Evolutionary conservation across 1,140 invertebrate genomes (phyloP).

Genomic region (Potamilus streckersoni): DNA sequence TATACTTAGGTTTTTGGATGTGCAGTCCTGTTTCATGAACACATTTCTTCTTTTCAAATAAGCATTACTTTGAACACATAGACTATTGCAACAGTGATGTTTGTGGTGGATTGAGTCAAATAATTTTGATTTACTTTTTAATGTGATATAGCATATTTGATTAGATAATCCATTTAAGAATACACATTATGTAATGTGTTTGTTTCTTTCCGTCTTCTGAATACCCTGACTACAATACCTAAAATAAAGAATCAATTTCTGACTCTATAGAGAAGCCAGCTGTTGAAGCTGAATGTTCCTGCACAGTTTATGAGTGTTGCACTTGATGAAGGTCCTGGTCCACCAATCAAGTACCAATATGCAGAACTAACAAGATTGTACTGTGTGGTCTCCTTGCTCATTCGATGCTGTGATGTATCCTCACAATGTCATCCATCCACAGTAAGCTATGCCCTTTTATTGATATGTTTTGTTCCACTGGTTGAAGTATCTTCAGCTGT

Average conservation of each 20-base stretch:
- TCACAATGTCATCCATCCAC: conserved; percentile 80
- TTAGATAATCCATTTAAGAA: too few relatives aligned
- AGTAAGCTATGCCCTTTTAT: conserved; percentile 53
- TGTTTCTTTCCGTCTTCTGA: background rate
- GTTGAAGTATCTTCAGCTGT: too few relatives aligned
- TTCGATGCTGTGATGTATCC: conserved; percentile 93
- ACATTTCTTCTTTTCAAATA: too few relatives aligned
- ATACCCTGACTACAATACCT: background rate
- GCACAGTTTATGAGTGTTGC: conserved; percentile 91
- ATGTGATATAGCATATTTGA: too few relatives aligned
- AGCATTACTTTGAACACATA: too few relatives aligned
- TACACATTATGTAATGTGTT: background rate
- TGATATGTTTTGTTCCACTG: too few relatives aligned
- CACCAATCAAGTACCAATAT: conserved; percentile 96
- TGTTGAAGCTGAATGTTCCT: conserved; percentile 84
- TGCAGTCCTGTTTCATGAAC: too few relatives aligned
- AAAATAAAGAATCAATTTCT: conserved; percentile 6
- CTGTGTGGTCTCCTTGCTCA: conserved; percentile 90
- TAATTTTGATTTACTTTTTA: too few relatives aligned
- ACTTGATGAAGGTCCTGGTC: conserved; percentile 91
- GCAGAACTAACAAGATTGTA: conserved; percentile 94
- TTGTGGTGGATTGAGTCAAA: too few relatives aligned
- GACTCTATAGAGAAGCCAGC: conserved; percentile 64
- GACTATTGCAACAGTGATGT: too few relatives aligned
- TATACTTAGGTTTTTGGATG: too few relatives aligned